Conservation (phyloP, 1,140 invertebrate species). For the Asobara japonica region DNA sequence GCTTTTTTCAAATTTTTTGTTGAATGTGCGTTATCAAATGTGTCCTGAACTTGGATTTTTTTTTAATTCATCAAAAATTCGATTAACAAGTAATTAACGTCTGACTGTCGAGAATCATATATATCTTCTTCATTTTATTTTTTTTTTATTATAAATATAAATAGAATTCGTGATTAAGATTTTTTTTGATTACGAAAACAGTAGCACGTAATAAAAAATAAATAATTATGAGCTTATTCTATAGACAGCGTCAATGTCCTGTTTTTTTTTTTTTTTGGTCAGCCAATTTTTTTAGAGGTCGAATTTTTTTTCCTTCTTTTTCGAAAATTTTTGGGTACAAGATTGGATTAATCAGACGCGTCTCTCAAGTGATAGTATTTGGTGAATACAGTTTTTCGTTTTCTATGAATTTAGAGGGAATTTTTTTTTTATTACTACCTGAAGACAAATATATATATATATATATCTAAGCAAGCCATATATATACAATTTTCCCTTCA, state of each 20-base stretch:
- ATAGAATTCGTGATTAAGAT: conserved; percentile 36
- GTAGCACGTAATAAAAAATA: conserved; percentile 52
- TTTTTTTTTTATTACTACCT: not conserved
- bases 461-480: too few species aligned
- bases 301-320: too few species aligned
- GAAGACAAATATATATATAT: too few species aligned
- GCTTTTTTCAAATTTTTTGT: not conserved
- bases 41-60: not conserved
- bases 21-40: not conserved
- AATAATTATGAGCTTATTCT: conserved; percentile 49
- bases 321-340: too few species aligned
- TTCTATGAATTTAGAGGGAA: not conserved
- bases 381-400: not conserved
- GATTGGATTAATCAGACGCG: too few species aligned
- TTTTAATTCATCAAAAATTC: not conserved
- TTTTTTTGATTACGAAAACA: conserved; percentile 38
- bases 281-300: too few species aligned
- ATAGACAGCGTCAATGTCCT: conserved; percentile 46
- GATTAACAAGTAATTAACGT: not conserved
- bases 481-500: too few species aligned
- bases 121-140: too few species aligned
- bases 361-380: not conserved
- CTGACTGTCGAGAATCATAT: not conserved
- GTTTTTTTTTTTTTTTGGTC: too few species aligned
- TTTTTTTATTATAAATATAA: conserved; percentile 40